phyloP scores from a whole-genome alignment of 2,888 invertebrate species.

The Ypsolopha sequella region DNA sequence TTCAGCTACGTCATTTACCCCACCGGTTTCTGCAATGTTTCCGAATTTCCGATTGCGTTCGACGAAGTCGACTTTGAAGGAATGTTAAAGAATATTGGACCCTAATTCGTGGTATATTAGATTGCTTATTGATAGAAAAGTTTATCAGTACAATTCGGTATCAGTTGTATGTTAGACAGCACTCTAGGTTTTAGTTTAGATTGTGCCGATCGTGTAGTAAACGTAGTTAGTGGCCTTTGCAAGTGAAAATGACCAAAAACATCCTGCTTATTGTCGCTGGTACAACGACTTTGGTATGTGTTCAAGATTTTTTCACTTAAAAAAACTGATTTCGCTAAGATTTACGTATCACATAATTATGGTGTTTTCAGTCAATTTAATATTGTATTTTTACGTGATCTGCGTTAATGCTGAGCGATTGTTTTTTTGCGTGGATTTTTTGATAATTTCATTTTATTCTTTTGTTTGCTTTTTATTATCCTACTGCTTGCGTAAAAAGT shows the following conservation, averaged over 20 bases:
- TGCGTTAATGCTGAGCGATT: too few relatives aligned
- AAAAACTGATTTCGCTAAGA: neutral
- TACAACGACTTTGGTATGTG: neutral
- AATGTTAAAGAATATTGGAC: neutral
- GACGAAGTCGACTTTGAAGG: neutral
- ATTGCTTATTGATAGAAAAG: neutral
- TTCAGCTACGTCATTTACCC: too few relatives aligned
- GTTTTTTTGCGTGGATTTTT: neutral
- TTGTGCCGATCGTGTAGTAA: neutral
- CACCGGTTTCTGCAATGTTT: too few relatives aligned
- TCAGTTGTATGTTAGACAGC: too few relatives aligned
- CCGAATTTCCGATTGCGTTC: too few relatives aligned
- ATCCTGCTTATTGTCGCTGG: neutral
- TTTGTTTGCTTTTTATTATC: neutral
- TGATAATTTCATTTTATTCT: neutral
- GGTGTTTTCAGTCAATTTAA: too few relatives aligned
- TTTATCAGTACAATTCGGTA: neutral
- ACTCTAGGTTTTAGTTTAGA: neutral
- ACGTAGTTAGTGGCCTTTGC: neutral
- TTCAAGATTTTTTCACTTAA: neutral
- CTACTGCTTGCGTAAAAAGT: neutral
- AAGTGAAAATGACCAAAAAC: constrained; percentile 1
- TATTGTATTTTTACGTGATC: too few relatives aligned
- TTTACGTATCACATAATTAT: too few relatives aligned
- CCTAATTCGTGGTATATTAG: neutral